Evolutionary conservation across 1,140 invertebrate species (phyloP), one percentile per base, ranked within the genome.

Genomic region (Schlechtendalia chinensis): DNA sequence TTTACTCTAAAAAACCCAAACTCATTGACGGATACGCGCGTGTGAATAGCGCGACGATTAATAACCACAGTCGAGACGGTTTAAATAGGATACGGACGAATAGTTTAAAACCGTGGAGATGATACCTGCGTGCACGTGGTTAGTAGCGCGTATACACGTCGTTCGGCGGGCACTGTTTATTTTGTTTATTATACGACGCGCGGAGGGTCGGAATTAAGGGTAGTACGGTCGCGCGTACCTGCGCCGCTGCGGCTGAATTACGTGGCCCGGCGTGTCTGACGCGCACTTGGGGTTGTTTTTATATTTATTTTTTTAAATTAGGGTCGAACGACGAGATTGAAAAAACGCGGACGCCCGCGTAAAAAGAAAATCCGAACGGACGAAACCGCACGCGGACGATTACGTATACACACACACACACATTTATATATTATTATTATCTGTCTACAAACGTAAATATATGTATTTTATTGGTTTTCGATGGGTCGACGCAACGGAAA

Each of bases 31-130:
- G 61, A 6, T 22, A 11, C 61, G 59, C 58, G 11, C 16, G n/a
- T 39, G 32, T 67, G 63, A 39, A 8, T 67, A 19, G 39, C 32
- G 63, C 39, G 63, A 29, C 32, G 63, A 67, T 67, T 67, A 67
- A 67, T 67, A 67, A 67, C 32, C 12, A 39, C 39, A 67, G n/a
- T 67, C 63, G 63, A 67, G 63, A 67, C 63, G 63, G n/a, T 67
- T 67, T 67, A 39, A n/a, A 67, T 67, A n/a, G 63, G 32, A 67
- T n/a, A 67, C 19, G 63, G 63, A 10, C 39, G 63, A 67, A 67
- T 67, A 45, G 63, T 39, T 54, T 54, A 54, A 39, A 54, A 54
- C 53, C 6, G 16, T 54, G 19, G 1, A n/a, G 14, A 19, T 17
- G 14, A 63, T 19, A 63, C 61, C 19, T 27, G 17, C 59, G 27